A percentile compares a stretch with the other conserved stretches of the same genome.
Evolutionary conservation across 2,797 vertebrate genomes (phyloP).

Genomic region (Xyrichtys novacula): DNA sequence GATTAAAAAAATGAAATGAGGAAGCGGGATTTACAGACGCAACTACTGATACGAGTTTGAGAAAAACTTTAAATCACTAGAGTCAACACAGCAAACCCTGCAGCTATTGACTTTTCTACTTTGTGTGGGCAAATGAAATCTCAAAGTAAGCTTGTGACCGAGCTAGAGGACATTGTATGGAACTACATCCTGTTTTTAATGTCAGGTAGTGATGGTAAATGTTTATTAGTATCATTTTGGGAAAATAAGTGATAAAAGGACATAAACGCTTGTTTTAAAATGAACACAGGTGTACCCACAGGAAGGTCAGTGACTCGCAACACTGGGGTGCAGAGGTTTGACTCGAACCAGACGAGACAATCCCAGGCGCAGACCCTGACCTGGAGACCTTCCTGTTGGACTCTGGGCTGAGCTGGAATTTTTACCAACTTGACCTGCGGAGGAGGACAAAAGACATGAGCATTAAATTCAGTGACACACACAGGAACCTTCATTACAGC

Average conservation of each 20-base stretch:
- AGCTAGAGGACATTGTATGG: too few species aligned
- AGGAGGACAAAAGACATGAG: background rate
- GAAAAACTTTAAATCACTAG: background rate
- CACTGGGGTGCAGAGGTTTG: constrained; percentile 91
- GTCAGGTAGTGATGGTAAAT: background rate
- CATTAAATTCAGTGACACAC: background rate
- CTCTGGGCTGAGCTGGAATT: constrained; percentile 65
- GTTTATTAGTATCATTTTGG: constrained; percentile 34
- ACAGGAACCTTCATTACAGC: background rate
- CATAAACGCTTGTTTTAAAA: background rate
- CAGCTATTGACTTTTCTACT: background rate
- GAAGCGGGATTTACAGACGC: too few species aligned
- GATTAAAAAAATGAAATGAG: background rate
- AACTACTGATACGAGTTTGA: too few species aligned
- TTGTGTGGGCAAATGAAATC: too few species aligned
- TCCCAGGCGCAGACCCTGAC: constrained; percentile 91
- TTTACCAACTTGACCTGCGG: constrained; percentile 84
- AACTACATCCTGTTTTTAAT: background rate
- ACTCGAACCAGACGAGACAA: constrained; percentile 92
- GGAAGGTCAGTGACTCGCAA: constrained; percentile 78
- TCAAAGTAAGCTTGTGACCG: too few species aligned
- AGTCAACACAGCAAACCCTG: background rate
- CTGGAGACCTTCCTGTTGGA: constrained; percentile 84
- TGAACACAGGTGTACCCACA: background rate
- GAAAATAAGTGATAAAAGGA: background rate